These are phyloP conservation scores for Dasyornis broadbenti DNA, from an alignment of 2,113 vertebrate species.

Conservation along the genomic window DNA sequence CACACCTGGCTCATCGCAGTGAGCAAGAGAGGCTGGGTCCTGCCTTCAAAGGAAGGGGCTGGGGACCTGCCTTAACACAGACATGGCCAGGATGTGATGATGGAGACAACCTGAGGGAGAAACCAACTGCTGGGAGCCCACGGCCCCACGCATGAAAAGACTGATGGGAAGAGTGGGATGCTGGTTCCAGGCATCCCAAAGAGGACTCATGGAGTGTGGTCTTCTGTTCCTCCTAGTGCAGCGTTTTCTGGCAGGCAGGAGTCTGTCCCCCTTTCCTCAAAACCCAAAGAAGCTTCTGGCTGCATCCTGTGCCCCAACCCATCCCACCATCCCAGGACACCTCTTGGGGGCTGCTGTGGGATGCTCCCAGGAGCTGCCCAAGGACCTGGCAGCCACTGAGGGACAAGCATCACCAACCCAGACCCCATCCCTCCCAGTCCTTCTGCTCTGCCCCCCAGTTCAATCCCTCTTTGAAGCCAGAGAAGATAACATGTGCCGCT, in stretches of 20 bases:
- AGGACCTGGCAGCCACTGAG: neutral
- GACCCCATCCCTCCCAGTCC: neutral
- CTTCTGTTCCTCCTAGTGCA: neutral
- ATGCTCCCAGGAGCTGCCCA: neutral
- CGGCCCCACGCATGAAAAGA: rapidly evolving
- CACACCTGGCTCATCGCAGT: rapidly evolving
- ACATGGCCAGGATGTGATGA: rapidly evolving
- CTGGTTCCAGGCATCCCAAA: neutral
- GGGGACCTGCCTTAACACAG: neutral
- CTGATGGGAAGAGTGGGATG: neutral
- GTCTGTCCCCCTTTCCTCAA: neutral
- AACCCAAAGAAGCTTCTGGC: neutral
- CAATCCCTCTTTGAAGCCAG: neutral
- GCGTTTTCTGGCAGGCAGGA: neutral
- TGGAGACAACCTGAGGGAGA: rapidly evolving
- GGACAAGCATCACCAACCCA: neutral
- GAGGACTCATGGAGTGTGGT: neutral
- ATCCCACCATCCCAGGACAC: neutral
- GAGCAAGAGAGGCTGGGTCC: neutral
- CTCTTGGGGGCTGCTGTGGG: neutral
- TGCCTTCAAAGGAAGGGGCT: neutral
- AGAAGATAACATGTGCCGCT: rapidly evolving
- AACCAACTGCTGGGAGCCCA: neutral
- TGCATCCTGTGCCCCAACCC: neutral
- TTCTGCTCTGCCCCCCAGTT: neutral